Evolutionary conservation across 2,113 vertebrate species (phyloP).

Genomic region (Seriola dumerili): DNA sequence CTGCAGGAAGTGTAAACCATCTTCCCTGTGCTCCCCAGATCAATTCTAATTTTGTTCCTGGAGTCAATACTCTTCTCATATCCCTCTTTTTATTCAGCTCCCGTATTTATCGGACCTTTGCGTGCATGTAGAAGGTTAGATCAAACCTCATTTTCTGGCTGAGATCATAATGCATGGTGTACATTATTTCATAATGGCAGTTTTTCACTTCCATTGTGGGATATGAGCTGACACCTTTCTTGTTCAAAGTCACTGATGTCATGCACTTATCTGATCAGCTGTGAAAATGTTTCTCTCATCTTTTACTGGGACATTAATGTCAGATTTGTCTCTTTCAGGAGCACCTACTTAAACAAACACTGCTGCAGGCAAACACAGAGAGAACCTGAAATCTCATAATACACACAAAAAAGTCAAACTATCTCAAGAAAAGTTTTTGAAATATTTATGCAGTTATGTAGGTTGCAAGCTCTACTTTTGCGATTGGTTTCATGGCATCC

Average conservation of each 20-base stretch:
- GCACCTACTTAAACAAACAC: background rate
- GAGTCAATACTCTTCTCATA: conserved; percentile 53
- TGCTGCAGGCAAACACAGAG: background rate
- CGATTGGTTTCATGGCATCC: no score
- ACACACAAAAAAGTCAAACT: no score
- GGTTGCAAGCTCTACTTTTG: no score
- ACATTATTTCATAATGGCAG: background rate
- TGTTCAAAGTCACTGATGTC: background rate
- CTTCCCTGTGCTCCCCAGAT: conserved; percentile 48
- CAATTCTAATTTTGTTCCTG: conserved; percentile 69
- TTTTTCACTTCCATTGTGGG: background rate
- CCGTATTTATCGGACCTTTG: conserved; percentile 28
- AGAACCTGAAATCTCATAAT: background rate
- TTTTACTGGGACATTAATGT: background rate
- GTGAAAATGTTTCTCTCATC: conserved; percentile 4
- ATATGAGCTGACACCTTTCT: background rate
- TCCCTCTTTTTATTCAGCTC: conserved; percentile 20
- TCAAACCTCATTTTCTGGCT: conserved; percentile 33
- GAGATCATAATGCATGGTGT: conserved; percentile 6
- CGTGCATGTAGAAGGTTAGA: conserved; percentile 9
- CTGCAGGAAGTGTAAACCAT: conserved; percentile 63
- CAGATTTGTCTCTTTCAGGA: background rate
- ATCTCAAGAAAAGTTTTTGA: background rate
- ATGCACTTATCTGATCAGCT: background rate
- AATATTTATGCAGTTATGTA: no score